Conservation (phyloP, 64 coral and sea anemone species). For the Hydrozoanthus tunicans region DNA sequence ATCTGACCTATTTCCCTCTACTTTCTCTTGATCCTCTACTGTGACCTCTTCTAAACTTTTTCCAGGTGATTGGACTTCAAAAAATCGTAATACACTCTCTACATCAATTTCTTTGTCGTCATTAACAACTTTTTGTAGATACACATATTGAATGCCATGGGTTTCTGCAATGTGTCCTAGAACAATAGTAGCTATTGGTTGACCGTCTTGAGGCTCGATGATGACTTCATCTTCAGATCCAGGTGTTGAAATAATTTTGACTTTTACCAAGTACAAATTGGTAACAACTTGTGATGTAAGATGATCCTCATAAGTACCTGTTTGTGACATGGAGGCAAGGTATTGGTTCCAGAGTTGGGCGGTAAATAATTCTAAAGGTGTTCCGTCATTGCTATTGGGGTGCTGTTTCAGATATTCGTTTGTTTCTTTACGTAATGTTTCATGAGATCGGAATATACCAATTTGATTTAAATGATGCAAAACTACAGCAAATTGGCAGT, state of each 20-base stretch:
- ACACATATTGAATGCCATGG: constrained; percentile 16
- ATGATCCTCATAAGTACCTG: constrained; percentile 30
- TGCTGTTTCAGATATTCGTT: constrained; percentile 11
- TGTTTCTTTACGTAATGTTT: constrained; percentile 16
- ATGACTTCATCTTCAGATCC: not conserved
- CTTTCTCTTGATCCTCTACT: too few relatives aligned
- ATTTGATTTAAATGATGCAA: not conserved
- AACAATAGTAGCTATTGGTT: not conserved
- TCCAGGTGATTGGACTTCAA: too few relatives aligned
- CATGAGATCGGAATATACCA: constrained; percentile 15
- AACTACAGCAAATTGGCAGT: constrained; percentile 44
- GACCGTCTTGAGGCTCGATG: not conserved
- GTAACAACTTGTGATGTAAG: constrained; percentile 20
- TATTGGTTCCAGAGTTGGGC: constrained; percentile 11
- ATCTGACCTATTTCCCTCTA: too few relatives aligned
- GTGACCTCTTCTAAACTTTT: too few relatives aligned
- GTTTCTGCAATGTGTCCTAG: constrained; percentile 1
- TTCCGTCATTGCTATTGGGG: constrained; percentile 7
- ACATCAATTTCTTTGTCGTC: too few relatives aligned
- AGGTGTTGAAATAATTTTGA: not conserved
- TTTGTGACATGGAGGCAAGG: not conserved
- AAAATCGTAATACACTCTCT: too few relatives aligned
- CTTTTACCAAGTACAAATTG: constrained; percentile 1
- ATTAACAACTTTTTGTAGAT: too few relatives aligned
- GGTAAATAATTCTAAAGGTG: constrained; percentile 15